Evolutionary conservation across 2,113 vertebrate genomes (phyloP), one percentile per base, ranked within the genome.

Genomic region (Phodopus roborovskii): DNA sequence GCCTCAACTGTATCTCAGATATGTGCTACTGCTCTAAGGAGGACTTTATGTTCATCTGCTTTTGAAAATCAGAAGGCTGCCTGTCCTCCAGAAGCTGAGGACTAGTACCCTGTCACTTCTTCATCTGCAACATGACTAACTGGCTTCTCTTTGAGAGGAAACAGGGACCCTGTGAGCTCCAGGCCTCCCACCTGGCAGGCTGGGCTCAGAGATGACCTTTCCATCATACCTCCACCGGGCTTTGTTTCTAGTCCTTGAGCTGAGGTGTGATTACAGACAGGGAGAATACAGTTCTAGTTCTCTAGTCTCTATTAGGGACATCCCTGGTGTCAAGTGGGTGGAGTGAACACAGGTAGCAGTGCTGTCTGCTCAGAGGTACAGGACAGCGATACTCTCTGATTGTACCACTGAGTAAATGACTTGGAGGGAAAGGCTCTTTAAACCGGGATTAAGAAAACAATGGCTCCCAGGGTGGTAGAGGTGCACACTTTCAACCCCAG

Each of bases 271-370:
- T 36, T 6, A 11, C 8, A 66, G 42, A 20, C 9, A 86, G 62
- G 62, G 36, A 20, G 7, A 48, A 11, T 5, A 48, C 28, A 36
- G 30, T 74, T 3, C 5, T 20, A 26, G 56, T 11, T n/a, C 33
- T 17, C 17, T 7, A 11, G 11, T n/a, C 39, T 17, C 17, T 7
- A 11, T 1, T 26, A 0, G 24, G 0, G 4, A 71, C 5, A 22
- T 7, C 15, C 20, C 66, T 33, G 15, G 42, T 5, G 11, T 26
- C 33, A 4, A 33, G 4, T 0, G 20, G 8, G 12, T 26, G 42
- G 58, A 16, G n/a, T 33, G 30, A 60, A 33, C 39, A 60, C 39
- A 28, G 36, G 48, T 58, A 8, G 24, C 33, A 56, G 36, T 19
- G 26, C 86, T 88, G 50, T 28, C 66, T 73, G 26, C 33, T 62